Conservation (phyloP, 1,140 invertebrate species). For the Brachionus angularis region DNA sequence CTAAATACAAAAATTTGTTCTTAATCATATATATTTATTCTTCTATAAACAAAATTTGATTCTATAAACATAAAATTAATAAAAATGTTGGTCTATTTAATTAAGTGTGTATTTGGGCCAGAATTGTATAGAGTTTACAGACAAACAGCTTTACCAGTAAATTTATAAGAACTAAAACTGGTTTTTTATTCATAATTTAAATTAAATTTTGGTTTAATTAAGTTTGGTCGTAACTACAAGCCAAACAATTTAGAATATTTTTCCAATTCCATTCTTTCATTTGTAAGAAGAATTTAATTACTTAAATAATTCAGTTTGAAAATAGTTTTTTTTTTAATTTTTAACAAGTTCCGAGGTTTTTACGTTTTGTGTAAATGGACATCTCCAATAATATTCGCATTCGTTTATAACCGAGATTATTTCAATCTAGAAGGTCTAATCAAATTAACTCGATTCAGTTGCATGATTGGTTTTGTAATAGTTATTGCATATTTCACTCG, state of each 20-base stretch:
- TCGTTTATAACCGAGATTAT: constrained; percentile 3
- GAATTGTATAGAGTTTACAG: constrained; percentile 1
- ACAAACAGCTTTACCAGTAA: constrained; percentile 4
- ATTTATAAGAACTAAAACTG: no score
- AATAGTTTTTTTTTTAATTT: not conserved
- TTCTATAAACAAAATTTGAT: not conserved
- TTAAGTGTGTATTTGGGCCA: constrained; percentile 16
- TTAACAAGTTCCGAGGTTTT: not conserved
- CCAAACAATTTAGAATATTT: constrained; percentile 16
- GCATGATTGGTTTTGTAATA: not conserved
- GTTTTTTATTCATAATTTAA: no score
- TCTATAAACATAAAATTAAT: not conserved
- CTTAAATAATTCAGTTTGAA: not conserved
- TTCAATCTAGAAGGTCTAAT: not conserved
- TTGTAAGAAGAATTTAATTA: not conserved
- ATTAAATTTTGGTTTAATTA: no score
- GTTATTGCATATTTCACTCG: not conserved
- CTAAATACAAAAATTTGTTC: no score
- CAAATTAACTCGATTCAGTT: not conserved
- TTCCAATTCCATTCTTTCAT: constrained; percentile 28
- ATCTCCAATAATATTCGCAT: constrained; percentile 11
- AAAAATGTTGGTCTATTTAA: constrained; percentile 7
- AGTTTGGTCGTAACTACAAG: constrained; percentile 17
- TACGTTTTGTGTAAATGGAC: constrained; percentile 26
- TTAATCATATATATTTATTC: not conserved